Evolutionary conservation across 2,797 vertebrate species (phyloP).

Genomic region (Muraenolepis orangiensis): DNA sequence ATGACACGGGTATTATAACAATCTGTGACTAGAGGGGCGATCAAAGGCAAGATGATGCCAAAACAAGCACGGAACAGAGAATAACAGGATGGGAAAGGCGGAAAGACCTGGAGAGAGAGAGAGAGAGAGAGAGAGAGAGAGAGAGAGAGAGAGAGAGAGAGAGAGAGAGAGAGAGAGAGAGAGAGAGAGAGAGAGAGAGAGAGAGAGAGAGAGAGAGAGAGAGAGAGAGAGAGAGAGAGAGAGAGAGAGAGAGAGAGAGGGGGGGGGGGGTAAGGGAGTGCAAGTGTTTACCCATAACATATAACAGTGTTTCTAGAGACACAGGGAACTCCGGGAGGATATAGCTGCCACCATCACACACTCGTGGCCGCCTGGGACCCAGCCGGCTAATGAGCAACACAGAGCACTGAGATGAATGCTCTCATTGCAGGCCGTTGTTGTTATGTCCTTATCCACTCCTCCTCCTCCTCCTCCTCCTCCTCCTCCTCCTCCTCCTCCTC

Average conservation of each 20-base stretch:
- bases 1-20: constrained; percentile 39
- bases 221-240: background rate
- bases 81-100: background rate
- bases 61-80: background rate
- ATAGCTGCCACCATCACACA: background rate
- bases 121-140: background rate
- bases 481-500: background rate
- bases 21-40: constrained; percentile 48
- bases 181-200: background rate
- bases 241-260: background rate
- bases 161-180: no score
- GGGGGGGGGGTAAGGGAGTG: background rate
- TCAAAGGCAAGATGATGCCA: constrained; percentile 31
- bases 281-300: background rate
- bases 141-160: background rate
- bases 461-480: background rate
- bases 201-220: background rate
- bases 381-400: background rate
- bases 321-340: background rate
- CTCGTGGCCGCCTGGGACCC: background rate
- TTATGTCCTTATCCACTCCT: background rate
- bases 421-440: background rate
- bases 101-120: background rate
- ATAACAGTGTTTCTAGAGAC: background rate
- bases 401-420: background rate